These are phyloP conservation scores for Cephus pygmeus DNA, from an alignment of 2,888 invertebrate species.

Conservation along the genomic window DNA sequence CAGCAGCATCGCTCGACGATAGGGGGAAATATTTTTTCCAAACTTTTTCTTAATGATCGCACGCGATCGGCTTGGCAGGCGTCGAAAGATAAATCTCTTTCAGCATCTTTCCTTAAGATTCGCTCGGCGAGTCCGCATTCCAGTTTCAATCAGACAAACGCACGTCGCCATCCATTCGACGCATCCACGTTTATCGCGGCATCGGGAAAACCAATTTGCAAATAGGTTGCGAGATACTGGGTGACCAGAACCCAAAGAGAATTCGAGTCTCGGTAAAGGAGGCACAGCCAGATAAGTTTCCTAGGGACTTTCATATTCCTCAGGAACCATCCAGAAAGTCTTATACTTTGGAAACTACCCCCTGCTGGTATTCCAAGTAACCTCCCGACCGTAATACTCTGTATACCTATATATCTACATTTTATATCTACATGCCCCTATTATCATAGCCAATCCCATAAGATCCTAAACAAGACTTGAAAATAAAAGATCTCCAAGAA, in stretches of 20 bases:
- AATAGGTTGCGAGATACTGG: constrained; percentile 46
- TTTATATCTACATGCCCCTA: not conserved
- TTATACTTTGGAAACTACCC: not conserved
- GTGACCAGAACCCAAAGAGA: not conserved
- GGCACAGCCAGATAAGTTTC: not conserved
- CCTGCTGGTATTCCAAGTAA: not conserved
- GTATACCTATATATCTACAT: not conserved
- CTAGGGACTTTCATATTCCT: not conserved
- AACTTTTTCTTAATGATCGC: not conserved
- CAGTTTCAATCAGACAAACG: constrained; percentile 56
- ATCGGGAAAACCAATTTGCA: constrained; percentile 60
- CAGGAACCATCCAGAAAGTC: not conserved
- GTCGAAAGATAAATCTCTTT: not conserved
- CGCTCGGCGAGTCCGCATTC: constrained; percentile 11
- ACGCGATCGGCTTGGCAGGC: not conserved
- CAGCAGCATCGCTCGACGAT: not conserved
- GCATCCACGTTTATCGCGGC: constrained; percentile 47
- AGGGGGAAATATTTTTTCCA: not conserved
- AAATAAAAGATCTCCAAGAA: not conserved
- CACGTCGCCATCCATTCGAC: constrained; percentile 47
- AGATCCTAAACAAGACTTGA: not conserved
- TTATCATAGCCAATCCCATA: not conserved
- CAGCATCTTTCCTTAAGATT: not conserved
- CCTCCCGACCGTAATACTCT: not conserved
- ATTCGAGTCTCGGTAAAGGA: not conserved